Percentiles rank a stretch among this genome's conserved stretches.
phyloP scores from a whole-genome alignment of 2,113 vertebrate species.

The Pseudorasbora parva region DNA sequence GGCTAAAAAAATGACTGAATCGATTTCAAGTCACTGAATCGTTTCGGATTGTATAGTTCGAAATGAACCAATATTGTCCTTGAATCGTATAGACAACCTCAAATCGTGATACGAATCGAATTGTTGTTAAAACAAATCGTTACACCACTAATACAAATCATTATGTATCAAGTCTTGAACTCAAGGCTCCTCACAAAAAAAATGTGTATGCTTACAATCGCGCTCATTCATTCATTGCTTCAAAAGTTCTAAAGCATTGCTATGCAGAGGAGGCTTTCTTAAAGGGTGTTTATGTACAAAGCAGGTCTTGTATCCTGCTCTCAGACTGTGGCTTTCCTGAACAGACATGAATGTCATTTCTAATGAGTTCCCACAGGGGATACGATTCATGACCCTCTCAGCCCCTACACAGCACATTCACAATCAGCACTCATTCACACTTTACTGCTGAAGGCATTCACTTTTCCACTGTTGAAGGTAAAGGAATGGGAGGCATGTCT shows the following conservation, averaged over 20 bases:
- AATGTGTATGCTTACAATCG: conserved; percentile 36
- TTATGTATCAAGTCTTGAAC: background rate
- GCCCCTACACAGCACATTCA: background rate
- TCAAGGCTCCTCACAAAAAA: background rate
- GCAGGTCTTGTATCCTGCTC: conserved; percentile 32
- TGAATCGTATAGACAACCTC: too few relatives aligned
- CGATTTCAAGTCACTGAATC: too few relatives aligned
- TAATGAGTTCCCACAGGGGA: conserved; percentile 50
- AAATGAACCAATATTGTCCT: too few relatives aligned
- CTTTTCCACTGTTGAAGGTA: background rate
- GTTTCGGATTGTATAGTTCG: too few relatives aligned
- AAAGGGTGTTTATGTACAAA: conserved; percentile 37
- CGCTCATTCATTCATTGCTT: conserved; percentile 8
- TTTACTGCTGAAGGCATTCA: background rate
- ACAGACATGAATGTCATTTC: conserved; percentile 23
- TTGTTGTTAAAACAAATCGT: too few relatives aligned
- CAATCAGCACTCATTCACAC: background rate
- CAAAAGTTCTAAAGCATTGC: conserved; percentile 5
- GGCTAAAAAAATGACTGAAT: too few relatives aligned
- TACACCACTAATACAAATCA: too few relatives aligned
- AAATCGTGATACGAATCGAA: too few relatives aligned
- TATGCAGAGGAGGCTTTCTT: conserved; percentile 36
- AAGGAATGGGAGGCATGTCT: background rate
- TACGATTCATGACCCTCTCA: conserved; percentile 3
- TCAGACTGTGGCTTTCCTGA: conserved; percentile 26